A percentile compares a stretch with the other conserved stretches of the same genome.
phyloP scores from a whole-genome alignment of 1,140 invertebrate genomes.

The Caenorhabditis brenneri region DNA sequence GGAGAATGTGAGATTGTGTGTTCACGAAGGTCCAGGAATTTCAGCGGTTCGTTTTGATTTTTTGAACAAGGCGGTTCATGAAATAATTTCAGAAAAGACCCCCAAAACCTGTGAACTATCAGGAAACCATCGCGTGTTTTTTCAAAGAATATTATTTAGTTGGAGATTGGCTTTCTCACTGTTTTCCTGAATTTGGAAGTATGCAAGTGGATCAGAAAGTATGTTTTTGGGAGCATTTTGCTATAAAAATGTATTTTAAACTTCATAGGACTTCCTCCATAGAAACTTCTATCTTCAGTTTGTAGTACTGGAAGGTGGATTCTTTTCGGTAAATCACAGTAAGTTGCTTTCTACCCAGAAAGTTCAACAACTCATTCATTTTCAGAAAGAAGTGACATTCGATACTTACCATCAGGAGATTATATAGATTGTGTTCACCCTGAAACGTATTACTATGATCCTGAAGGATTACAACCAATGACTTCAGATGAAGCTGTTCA shows the following conservation, averaged over 20 bases:
- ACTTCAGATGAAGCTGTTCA: background rate
- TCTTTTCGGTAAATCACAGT: background rate
- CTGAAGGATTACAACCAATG: background rate
- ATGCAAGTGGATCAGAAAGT: background rate
- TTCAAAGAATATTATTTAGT: background rate
- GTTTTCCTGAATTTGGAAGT: background rate
- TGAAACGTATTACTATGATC: background rate
- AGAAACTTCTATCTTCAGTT: background rate
- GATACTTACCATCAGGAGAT: conserved; percentile 1
- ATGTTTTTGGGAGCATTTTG: too few relatives aligned
- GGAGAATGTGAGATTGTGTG: background rate
- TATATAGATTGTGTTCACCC: background rate
- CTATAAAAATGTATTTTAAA: too few relatives aligned
- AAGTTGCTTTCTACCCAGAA: background rate
- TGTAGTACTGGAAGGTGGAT: background rate
- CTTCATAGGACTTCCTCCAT: background rate
- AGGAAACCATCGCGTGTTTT: background rate
- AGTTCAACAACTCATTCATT: background rate
- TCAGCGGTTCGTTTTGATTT: background rate
- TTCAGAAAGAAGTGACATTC: conserved; percentile 31
- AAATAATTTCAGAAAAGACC: background rate
- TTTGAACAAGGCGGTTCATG: background rate
- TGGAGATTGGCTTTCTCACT: background rate
- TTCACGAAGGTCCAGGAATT: background rate
- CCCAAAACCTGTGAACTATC: background rate